These are phyloP conservation scores for Mongoloraphidia duomilia DNA, from an alignment of 2,888 invertebrate species.

Conservation along the genomic window DNA sequence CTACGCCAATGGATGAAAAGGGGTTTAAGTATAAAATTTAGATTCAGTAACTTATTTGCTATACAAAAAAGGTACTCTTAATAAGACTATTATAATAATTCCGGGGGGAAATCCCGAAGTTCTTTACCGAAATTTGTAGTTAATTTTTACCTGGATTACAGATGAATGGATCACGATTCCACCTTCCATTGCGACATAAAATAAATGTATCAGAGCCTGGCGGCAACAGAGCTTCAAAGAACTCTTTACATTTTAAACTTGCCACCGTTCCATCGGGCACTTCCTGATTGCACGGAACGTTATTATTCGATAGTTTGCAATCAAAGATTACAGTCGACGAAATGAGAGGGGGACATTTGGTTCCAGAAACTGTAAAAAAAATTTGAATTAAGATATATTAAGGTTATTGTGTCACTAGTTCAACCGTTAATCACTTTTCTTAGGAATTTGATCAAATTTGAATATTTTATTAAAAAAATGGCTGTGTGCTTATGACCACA, in stretches of 20 bases:
- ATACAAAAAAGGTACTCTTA: too few species aligned
- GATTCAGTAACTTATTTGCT: too few species aligned
- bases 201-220: background rate
- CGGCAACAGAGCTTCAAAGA: background rate
- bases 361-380: conserved; percentile 4
- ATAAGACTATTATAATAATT: too few species aligned
- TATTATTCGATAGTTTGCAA: conserved; percentile 2
- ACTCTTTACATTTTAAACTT: conserved; percentile 6
- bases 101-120: too few species aligned
- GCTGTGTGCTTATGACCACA: too few species aligned
- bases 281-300: conserved; percentile 2
- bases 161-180: conserved; percentile 6
- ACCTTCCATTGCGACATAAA: conserved; percentile 6
- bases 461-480: too few species aligned
- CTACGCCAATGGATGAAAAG: too few species aligned
- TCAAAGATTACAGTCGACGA: conserved; percentile 4
- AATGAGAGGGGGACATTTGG: conserved; percentile 1
- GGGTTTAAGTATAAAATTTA: too few species aligned
- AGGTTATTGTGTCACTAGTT: too few species aligned
- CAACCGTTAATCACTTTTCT: too few species aligned
- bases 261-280: conserved; percentile 8
- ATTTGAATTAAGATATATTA: background rate
- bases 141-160: conserved; percentile 7
- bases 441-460: too few species aligned
- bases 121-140: too few species aligned